Evolutionary conservation across 2,113 vertebrate genomes (phyloP), one percentile per base, ranked within the genome.

Genomic region (Myotis davidii): DNA sequence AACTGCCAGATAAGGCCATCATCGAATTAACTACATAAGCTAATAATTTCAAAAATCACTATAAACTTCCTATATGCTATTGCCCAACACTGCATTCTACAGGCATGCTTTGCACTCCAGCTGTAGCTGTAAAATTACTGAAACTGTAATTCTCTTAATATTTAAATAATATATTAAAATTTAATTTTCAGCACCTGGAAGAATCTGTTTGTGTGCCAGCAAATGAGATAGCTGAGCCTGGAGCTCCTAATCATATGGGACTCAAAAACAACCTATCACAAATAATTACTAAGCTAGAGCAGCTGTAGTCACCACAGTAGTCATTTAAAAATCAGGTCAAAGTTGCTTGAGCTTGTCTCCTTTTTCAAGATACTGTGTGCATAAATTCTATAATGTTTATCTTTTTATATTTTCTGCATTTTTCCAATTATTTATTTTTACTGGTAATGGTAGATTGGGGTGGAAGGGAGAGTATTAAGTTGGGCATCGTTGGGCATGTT

Each of bases 151-250:
- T 98, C 98, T 98, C 98, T 99, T 98, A 99, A 99, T 99, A 99
- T 99, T 99, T 99, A 98, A 99, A 99, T 99, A 98, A 98, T 98
- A 98, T 98, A 99, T 99, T 98, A 99, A 99, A 99, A 98, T 99
- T 99, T 99, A 98, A 99, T 99, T 98, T 97, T 97, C 98, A 98
- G 98, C 98, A 99, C 98, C 98, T 99, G 99, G 98, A 99, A 98
- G 98, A 99, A 98, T 98, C 98, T 98, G 98, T 98, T 98, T 98
- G 97, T 97, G 90, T 98, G 98, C 98, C 98, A 98, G 98, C 95
- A 98, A 99, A 98, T 98, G 98, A 98, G 98, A 97, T 98, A 98
- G 98, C 96, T 97, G 95, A 97, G 98, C 98, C 98, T 97, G 97
- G 95, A 98, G 98, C 98, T 98, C 94, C 97, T 98, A 97, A 98